Evolutionary conservation across 2,797 vertebrate species (phyloP), one percentile per base, ranked within the genome.

Genomic region (Scolopax bukidnonensis): DNA sequence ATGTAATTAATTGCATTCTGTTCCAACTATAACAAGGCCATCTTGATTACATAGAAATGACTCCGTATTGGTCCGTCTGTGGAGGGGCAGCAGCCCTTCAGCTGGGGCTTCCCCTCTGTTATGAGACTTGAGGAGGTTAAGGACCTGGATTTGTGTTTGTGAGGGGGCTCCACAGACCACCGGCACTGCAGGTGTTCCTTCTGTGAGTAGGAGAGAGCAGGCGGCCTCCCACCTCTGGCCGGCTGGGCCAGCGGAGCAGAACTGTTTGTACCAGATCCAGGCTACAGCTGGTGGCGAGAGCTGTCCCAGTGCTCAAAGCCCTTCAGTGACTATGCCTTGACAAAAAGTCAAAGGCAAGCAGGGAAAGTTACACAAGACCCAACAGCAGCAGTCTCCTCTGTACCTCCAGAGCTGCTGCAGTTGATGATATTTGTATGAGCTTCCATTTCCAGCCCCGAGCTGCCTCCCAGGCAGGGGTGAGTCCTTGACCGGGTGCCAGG

Each of bases 321-420:
- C 1, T 25, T 1, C 1, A 4, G 3, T 2, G 40, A 7, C 21
- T 2, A 16, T 2, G 2, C 33, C 54, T 27, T 3, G 54, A 36
- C 45, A 32, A 4, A 21, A n/a, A 33, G n/a, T 0, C 36, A 6
- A 15, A 15, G 75, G 27, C 3, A 3, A 81, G 56, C 41, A 10
- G 20, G n/a, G 27, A 4, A 28, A 11, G 48, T 28, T 53, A 36
- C 54, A 5, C 25, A 13, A 6, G 15, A 30, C 33, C 2, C 2
- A 63, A 13, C 17, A 4, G 38, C 17, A 4, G 38, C 1, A 4
- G 23, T 23, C n/a, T 18, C 36, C 36, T 8, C n/a, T 1, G 2
- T 3, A 1, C 1, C n/a, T 36, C 6, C 59, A 6, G 41, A 21
- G 61, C 17, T 5, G 9, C 81, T 11, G 45, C 8, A 2, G 40